phyloP scores from a whole-genome alignment of 2,113 vertebrate genomes.

The Mesocricetus auratus region DNA sequence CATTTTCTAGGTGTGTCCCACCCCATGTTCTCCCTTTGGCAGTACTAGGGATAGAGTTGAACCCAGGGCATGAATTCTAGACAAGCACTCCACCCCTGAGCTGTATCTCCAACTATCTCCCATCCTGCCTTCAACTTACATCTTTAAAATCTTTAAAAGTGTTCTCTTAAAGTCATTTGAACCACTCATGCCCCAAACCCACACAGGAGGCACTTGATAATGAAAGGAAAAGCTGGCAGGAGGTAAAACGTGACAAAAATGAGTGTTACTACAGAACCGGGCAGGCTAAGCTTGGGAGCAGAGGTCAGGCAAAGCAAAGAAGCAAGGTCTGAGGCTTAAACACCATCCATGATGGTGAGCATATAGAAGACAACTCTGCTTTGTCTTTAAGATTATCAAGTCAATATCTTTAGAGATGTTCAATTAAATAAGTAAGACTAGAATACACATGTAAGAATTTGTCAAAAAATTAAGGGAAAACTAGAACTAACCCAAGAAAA shows the following conservation, averaged over 20 bases:
- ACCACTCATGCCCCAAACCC: not conserved
- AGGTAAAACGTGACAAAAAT: slow-evolving; percentile 49
- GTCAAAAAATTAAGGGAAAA: not conserved
- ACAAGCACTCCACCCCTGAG: not conserved
- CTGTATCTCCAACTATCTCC: not conserved
- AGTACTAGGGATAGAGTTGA: not conserved
- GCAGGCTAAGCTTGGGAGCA: not conserved
- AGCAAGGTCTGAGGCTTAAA: not conserved
- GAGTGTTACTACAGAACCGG: not conserved
- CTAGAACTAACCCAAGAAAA: slow-evolving; percentile 48
- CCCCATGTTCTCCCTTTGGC: too few species aligned
- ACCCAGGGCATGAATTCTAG: not conserved
- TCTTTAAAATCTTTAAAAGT: slow-evolving; percentile 32
- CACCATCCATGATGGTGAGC: not conserved
- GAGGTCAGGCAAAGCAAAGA: slow-evolving; percentile 7
- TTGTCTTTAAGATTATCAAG: slow-evolving; percentile 28
- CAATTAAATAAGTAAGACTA: slow-evolving; percentile 35
- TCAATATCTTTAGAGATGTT: slow-evolving; percentile 42
- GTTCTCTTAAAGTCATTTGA: slow-evolving; percentile 31
- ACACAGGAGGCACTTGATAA: too few species aligned
- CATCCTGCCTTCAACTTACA: not conserved
- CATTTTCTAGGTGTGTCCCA: slow-evolving; percentile 3
- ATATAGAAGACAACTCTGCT: too few species aligned
- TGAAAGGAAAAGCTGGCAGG: not conserved
- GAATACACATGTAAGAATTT: not conserved